phyloP scores from a whole-genome alignment of 2,113 vertebrate genomes.

The Stegastes partitus region DNA sequence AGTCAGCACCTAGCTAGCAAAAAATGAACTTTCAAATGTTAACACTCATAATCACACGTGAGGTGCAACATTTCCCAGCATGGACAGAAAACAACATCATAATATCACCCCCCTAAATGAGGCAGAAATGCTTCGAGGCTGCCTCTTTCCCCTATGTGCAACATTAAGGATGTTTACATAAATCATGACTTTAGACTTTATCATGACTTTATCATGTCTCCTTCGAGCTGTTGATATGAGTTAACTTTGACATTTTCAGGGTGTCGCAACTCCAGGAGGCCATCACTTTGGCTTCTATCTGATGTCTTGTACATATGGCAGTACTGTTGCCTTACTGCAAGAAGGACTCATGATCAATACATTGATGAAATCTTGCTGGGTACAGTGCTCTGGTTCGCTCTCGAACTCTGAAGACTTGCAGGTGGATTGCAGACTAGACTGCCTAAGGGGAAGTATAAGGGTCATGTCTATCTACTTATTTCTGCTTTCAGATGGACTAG shows the following conservation, averaged over 20 bases:
- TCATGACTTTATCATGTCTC: slow-evolving; percentile 1
- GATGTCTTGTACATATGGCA: slow-evolving; percentile 24
- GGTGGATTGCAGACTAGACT: neutral
- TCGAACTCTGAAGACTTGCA: neutral
- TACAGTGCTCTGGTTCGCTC: slow-evolving; percentile 12
- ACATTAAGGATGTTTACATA: neutral
- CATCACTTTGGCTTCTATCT: slow-evolving; percentile 15
- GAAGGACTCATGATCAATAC: slow-evolving; percentile 48
- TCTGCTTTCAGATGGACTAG: neutral
- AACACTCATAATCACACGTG: neutral
- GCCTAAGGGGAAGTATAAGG: neutral
- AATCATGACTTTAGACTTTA: neutral
- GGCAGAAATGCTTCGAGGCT: slow-evolving; percentile 3
- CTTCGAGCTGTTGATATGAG: slow-evolving; percentile 2
- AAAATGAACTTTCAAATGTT: slow-evolving; percentile 13
- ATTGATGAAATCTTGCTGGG: slow-evolving; percentile 40
- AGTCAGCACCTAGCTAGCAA: slow-evolving; percentile 47
- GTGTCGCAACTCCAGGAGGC: slow-evolving; percentile 28
- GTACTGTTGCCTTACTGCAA: slow-evolving; percentile 25
- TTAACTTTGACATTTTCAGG: slow-evolving; percentile 27
- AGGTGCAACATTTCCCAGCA: slow-evolving; percentile 4
- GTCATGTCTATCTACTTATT: neutral
- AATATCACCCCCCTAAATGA: neutral
- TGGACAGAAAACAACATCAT: neutral
- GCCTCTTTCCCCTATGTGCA: neutral